Evolutionary conservation across 2,888 invertebrate genomes (phyloP), one percentile per base, ranked within the genome.

Genomic region (Amblyteles armatorius): DNA sequence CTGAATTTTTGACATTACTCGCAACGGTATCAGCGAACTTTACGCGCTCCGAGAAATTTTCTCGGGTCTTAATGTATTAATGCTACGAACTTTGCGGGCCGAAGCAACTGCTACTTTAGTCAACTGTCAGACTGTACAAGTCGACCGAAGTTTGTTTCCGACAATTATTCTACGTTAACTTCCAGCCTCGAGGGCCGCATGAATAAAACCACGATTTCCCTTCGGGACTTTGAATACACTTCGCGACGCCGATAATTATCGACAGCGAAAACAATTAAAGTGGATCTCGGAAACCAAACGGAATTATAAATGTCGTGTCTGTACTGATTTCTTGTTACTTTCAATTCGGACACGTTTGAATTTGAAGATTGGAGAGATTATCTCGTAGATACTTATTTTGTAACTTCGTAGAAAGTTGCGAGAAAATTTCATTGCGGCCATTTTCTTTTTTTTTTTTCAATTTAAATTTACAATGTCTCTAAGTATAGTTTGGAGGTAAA

Each of bases 401-500:
- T 26, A 26, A 57, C 57, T 57, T 11, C 57, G 57, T 57, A 57
- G 57, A 26, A 57, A 57, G 22, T 26, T 26, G 3, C 57, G 26
- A 13, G 26, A 63, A 63, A 63, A 33, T 29, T 22, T 57, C 22
- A 7, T 52, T 2, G 57, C 26, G 26, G 22, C 22, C 2, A 57
- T 57, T 57, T 57, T 57, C 22, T 0, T 57, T 63, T 63, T 63
- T 63, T 63, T 60, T 29, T 29, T 29, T 29, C 33, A 16, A 63
- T 63, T 16, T 7, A 9, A 29, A 33, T 63, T 33, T 33, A 16
- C 63, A 33, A 33, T 26, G 57, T 72, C 57, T 55, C 57, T 57
- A 57, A 55, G 57, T 57, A 40, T 57, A 60, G 60, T 63, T 74
- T 44, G 44, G 44, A n/a, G 60, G 48, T n/a, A 74, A 74, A 76